Percentiles rank a stretch among this genome's conserved stretches.
phyloP scores from a whole-genome alignment of 2,797 vertebrate genomes.

The Lophotriccus pileatus region DNA sequence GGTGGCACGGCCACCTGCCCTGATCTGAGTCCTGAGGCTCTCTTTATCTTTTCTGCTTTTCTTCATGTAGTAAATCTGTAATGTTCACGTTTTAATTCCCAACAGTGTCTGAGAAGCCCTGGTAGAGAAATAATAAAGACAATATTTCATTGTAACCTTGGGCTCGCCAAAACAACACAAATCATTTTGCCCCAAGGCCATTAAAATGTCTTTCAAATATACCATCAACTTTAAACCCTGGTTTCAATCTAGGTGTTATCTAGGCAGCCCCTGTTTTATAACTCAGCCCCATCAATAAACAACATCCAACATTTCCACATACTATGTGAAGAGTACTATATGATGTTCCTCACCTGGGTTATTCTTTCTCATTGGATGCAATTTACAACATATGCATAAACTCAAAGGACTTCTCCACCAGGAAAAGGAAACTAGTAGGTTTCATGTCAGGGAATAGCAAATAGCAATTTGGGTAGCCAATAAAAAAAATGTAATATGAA shows the following conservation, averaged over 20 bases:
- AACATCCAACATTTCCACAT: not conserved
- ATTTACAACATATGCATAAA: not conserved
- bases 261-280: constrained; percentile 1
- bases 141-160: constrained; percentile 58
- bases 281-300: constrained; percentile 39
- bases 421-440: not conserved
- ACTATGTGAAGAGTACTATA: not conserved
- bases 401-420: not conserved
- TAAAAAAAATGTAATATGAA: not conserved
- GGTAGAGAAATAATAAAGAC: constrained; percentile 6
- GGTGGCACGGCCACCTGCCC: not conserved
- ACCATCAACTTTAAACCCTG: constrained; percentile 1
- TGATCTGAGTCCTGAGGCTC: not conserved
- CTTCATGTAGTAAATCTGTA: not conserved
- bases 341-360: not conserved
- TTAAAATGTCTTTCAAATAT: constrained; percentile 50
- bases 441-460: not conserved
- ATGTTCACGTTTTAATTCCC: not conserved
- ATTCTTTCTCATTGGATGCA: not conserved
- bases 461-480: not conserved
- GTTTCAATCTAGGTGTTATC: not conserved
- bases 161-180: constrained; percentile 39
- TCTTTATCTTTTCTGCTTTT: constrained; percentile 23
- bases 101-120: not conserved
- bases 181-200: constrained; percentile 28